Evolutionary conservation across 2,888 invertebrate genomes (phyloP).

Genomic region (Agriopis marginaria): DNA sequence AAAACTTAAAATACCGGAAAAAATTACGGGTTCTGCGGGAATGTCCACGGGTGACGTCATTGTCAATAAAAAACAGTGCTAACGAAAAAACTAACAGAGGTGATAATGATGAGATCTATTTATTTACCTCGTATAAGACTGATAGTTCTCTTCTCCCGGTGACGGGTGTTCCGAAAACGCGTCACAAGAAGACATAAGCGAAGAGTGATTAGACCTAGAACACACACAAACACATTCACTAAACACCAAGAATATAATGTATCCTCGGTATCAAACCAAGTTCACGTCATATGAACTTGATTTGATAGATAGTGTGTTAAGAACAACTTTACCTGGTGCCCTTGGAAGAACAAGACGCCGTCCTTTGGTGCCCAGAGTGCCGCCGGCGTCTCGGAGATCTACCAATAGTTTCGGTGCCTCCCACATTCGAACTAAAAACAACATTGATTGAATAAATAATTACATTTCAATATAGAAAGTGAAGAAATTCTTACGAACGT

Average conservation of each 20-base stretch:
- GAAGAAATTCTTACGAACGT: background rate
- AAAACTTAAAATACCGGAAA: no score
- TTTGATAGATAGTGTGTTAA: background rate
- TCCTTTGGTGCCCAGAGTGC: constrained; percentile 77
- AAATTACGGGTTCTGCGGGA: no score
- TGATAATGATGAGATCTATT: constrained; percentile 46
- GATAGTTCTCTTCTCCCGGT: constrained; percentile 82
- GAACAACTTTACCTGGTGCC: constrained; percentile 69
- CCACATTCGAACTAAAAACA: constrained; percentile 59
- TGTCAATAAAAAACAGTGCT: background rate
- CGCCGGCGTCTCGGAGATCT: constrained; percentile 76
- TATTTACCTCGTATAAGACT: constrained; percentile 76
- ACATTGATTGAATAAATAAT: background rate
- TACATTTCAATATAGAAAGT: background rate
- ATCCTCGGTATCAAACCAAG: no score
- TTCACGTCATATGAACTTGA: background rate
- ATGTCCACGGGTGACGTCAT: no score
- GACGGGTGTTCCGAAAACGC: constrained; percentile 82
- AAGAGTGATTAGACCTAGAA: constrained; percentile 79
- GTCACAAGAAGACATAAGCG: constrained; percentile 81
- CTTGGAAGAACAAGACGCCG: constrained; percentile 82
- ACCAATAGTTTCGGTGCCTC: constrained; percentile 75
- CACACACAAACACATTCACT: background rate
- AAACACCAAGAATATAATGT: background rate
- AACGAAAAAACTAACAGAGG: background rate